These are phyloP conservation scores for Lasioglossum figueresi DNA, from an alignment of 2,888 invertebrate genomes.

Conservation along the genomic window DNA sequence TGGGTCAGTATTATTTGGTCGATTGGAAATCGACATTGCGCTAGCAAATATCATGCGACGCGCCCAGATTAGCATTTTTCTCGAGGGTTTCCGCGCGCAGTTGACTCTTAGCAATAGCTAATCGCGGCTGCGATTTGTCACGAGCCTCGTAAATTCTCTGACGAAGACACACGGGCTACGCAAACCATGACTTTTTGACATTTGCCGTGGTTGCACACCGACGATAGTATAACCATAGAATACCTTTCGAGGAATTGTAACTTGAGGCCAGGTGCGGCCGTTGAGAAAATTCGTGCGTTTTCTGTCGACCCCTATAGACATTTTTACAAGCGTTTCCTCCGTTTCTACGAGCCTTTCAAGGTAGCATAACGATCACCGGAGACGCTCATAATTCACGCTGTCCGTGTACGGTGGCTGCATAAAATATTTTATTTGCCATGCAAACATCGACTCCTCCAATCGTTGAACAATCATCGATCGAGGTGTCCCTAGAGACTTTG, in stretches of 20 bases:
- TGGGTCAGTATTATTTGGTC: background rate
- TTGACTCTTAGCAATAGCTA: background rate
- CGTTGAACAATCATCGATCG: background rate
- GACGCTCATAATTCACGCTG: background rate
- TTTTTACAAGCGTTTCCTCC: background rate
- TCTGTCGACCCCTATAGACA: background rate
- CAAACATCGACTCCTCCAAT: background rate
- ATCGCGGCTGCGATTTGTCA: conserved; percentile 14
- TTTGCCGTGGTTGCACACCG: conserved; percentile 40
- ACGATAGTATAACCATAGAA: background rate
- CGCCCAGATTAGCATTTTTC: background rate
- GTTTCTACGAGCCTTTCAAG: background rate
- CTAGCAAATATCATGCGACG: background rate
- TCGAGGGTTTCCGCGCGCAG: background rate
- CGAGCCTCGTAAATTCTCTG: conserved; percentile 37
- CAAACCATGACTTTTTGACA: conserved; percentile 60
- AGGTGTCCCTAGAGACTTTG: background rate
- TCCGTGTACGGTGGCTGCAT: background rate
- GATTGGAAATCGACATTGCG: background rate
- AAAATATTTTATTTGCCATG: background rate
- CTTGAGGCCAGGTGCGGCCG: background rate
- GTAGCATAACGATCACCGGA: background rate
- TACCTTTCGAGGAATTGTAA: conserved; percentile 35
- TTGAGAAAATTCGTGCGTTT: background rate
- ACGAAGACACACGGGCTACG: conserved; percentile 19